Evolutionary conservation across 35 echinoderm and acorn worm species (phyloP).

Genomic region (Heliocidaris erythrogramma): DNA sequence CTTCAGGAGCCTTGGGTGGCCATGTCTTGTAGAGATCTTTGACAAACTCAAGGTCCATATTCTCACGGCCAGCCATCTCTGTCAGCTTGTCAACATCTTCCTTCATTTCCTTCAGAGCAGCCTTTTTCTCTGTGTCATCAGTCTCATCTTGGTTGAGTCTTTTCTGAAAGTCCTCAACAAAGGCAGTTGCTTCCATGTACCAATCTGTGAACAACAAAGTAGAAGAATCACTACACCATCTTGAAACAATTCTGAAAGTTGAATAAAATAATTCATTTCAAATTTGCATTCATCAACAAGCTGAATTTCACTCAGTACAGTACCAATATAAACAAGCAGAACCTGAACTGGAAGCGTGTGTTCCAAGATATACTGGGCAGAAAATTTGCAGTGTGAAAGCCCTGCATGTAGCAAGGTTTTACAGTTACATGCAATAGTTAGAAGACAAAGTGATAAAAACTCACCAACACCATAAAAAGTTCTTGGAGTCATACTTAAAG

Average conservation of each 20-base stretch:
- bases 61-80: neutral
- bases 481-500: conserved; percentile 10
- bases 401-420: too few species aligned
- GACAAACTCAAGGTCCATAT: neutral
- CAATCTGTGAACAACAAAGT: neutral
- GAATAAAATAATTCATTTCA: too few species aligned
- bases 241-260: neutral
- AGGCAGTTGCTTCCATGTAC: neutral
- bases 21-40: conserved; percentile 16
- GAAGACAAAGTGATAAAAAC: neutral
- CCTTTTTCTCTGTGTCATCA: neutral
- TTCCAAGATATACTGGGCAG: too few species aligned
- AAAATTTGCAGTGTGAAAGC: too few species aligned
- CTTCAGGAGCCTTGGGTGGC: neutral
- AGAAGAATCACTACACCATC: neutral
- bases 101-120: neutral
- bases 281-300: too few species aligned
- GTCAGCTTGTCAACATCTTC: conserved; percentile 9
- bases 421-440: too few species aligned
- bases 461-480: conserved; percentile 14
- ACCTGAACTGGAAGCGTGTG: too few species aligned
- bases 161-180: neutral
- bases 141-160: neutral
- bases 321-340: too few species aligned
- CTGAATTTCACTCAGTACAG: too few species aligned